A percentile compares a stretch with the other conserved stretches of the same genome.
Evolutionary conservation across 2,797 vertebrate species (phyloP).

Genomic region (Acanthiza pusilla): DNA sequence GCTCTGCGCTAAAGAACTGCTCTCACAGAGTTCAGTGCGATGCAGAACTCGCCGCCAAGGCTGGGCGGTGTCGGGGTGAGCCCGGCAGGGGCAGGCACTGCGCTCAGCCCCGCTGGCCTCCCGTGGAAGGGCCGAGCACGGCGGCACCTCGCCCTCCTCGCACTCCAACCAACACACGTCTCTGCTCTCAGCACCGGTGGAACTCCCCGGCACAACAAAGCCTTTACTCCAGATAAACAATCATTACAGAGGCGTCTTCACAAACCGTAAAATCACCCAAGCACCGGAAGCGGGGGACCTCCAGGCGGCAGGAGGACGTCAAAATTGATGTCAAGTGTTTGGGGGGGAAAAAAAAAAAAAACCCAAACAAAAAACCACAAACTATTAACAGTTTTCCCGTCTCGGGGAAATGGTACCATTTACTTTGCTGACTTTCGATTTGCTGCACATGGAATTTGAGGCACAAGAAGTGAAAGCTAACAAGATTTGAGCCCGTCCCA

Average conservation of each 20-base stretch:
- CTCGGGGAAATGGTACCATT: neutral
- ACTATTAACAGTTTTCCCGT: too few relatives aligned
- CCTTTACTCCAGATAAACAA: fast-evolving
- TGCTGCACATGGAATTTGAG: neutral
- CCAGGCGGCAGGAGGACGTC: neutral
- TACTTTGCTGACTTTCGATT: neutral
- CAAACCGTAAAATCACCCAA: too few relatives aligned
- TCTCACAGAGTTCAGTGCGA: fast-evolving
- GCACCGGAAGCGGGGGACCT: fast-evolving
- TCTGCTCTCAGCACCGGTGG: fast-evolving
- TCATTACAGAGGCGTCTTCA: neutral
- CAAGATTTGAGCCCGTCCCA: fast-evolving
- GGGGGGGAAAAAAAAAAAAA: too few relatives aligned
- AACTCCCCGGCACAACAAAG: neutral
- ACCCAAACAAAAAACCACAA: too few relatives aligned
- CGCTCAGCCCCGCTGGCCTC: neutral
- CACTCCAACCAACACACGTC: fast-evolving
- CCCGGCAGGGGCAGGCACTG: fast-evolving
- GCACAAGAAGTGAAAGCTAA: fast-evolving
- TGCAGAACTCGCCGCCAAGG: fast-evolving
- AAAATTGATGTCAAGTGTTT: fast-evolving
- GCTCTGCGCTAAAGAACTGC: too few relatives aligned
- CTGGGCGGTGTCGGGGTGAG: fast-evolving
- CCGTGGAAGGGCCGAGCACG: neutral
- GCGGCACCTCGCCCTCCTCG: neutral